A percentile compares a stretch with the other conserved stretches of the same genome.
These are phyloP conservation scores for Melanotaenia nigrans DNA, from an alignment of 2,797 vertebrate species.

Conservation along the genomic window DNA sequence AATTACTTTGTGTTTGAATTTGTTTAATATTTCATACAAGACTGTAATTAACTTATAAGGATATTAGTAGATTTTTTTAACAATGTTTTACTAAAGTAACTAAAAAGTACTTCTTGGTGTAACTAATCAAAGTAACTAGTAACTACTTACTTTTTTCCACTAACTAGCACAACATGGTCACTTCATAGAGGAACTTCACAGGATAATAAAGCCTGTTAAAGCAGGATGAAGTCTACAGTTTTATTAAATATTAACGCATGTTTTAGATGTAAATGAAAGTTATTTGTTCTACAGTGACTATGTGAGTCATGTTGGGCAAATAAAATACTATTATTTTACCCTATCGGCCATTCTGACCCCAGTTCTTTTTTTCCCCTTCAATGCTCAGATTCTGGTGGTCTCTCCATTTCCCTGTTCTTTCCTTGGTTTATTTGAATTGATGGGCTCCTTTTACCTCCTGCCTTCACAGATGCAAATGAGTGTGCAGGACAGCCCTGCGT, in stretches of 20 bases:
- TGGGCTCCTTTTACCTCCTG: constrained; percentile 66
- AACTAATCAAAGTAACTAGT: too few relatives aligned
- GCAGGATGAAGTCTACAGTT: background rate
- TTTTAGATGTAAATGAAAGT: background rate
- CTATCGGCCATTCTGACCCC: background rate
- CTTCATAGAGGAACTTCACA: background rate
- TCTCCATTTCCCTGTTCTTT: constrained; percentile 20
- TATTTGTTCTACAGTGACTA: too few relatives aligned
- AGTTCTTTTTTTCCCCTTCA: background rate
- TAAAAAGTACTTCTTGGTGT: too few relatives aligned
- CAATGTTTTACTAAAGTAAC: too few relatives aligned
- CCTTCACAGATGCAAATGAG: constrained; percentile 96
- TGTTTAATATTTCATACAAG: too few relatives aligned
- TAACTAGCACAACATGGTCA: too few relatives aligned
- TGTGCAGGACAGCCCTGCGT: constrained; percentile 92
- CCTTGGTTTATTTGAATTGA: constrained; percentile 46
- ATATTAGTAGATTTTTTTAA: too few relatives aligned
- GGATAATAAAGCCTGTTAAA: background rate
- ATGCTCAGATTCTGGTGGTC: constrained; percentile 23
- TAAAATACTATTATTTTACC: too few relatives aligned
- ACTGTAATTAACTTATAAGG: too few relatives aligned
- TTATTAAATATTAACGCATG: background rate
- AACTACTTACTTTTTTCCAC: too few relatives aligned
- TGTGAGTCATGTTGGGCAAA: too few relatives aligned
- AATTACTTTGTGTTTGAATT: too few relatives aligned